phyloP scores from a whole-genome alignment of 2,888 invertebrate genomes.

The Oscheius sp. region DNA sequence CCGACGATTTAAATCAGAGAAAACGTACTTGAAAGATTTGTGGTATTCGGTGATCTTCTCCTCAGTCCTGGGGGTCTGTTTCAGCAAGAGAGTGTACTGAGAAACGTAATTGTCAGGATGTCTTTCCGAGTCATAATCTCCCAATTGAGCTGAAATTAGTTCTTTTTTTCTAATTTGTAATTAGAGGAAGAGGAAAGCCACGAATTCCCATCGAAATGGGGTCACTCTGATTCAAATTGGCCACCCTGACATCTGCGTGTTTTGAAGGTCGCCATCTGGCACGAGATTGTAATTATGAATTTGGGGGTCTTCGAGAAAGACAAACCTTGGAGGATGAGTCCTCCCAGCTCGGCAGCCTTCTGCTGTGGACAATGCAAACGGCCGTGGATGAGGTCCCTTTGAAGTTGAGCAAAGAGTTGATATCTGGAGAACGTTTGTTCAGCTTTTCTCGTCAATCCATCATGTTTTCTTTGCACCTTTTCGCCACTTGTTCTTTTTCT shows the following conservation, averaged over 20 bases:
- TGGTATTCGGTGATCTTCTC: conserved; percentile 92
- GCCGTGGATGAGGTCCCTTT: conserved; percentile 92
- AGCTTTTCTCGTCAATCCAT: background rate
- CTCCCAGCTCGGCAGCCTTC: conserved; percentile 58
- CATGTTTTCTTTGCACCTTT: background rate
- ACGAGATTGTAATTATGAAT: background rate
- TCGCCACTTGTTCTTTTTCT: conserved; percentile 9
- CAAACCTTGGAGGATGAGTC: conserved; percentile 61
- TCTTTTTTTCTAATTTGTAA: too few species aligned
- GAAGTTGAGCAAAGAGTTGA: conserved; percentile 90
- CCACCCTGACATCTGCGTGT: background rate
- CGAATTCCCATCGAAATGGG: too few species aligned
- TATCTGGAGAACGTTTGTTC: conserved; percentile 75
- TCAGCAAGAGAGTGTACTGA: conserved; percentile 87
- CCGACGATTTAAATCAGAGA: background rate
- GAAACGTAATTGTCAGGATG: conserved; percentile 85
- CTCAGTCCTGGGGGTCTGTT: conserved; percentile 90
- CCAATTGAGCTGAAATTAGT: conserved; percentile 83
- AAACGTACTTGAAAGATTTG: conserved; percentile 78
- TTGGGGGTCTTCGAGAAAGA: background rate
- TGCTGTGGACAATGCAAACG: conserved; percentile 85
- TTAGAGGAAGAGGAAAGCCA: too few species aligned
- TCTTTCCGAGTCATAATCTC: conserved; percentile 88
- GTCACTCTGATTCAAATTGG: background rate
- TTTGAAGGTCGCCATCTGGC: background rate